Evolutionary conservation across 2,113 vertebrate species (phyloP).

Genomic region (Solea solea): DNA sequence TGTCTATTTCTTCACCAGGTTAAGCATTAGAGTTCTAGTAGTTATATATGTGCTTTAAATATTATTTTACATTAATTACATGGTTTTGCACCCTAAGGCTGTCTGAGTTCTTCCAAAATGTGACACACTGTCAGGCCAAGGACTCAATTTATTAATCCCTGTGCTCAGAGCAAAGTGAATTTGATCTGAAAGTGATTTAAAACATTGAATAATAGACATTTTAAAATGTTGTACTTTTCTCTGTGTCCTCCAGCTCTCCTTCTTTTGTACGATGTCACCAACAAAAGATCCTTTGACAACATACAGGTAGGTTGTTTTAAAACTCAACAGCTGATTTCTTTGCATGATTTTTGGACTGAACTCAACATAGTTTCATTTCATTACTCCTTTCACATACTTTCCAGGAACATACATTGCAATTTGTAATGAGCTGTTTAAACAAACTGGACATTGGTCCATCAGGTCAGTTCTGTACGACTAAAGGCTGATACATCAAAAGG

Average conservation of each 20-base stretch:
- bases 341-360: neutral
- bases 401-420: neutral
- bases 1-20: too few species aligned
- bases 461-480: too few species aligned
- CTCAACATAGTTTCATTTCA: neutral
- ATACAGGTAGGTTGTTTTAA: slow-evolving; percentile 83
- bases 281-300: slow-evolving; percentile 93
- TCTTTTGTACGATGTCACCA: slow-evolving; percentile 93
- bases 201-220: neutral
- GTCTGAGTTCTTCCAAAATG: neutral
- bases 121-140: slow-evolving; percentile 1
- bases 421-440: too few species aligned
- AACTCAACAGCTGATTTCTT: neutral
- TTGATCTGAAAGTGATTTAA: slow-evolving; percentile 8
- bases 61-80: too few species aligned
- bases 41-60: too few species aligned
- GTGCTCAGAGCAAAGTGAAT: neutral
- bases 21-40: too few species aligned
- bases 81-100: neutral
- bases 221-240: neutral
- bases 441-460: too few species aligned
- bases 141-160: neutral
- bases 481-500: too few species aligned
- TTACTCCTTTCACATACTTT: neutral
- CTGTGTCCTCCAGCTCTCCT: slow-evolving; percentile 84